Evolutionary conservation across 2,113 vertebrate genomes (phyloP), one percentile per base, ranked within the genome.

Genomic region (Panthera uncia): DNA sequence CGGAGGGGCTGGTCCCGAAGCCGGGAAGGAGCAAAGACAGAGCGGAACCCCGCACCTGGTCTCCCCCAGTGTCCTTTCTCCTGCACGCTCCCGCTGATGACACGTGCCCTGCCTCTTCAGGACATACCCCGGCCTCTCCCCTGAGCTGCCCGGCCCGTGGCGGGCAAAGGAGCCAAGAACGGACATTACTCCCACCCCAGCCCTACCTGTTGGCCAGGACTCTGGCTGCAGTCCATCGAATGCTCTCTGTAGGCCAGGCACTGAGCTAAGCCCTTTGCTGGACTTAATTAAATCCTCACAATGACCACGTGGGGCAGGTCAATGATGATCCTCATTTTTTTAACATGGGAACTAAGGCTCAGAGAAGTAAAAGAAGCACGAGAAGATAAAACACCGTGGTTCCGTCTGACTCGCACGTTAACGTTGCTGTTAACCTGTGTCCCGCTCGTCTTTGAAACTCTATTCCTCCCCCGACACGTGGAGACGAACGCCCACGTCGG

Each of bases 31-130:
- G 4, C 1, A 18, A 21, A 63, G 33, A 31, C 31, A 25, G 68
- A 63, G 41, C 52, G 1, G 76, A 36, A 18, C 74, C 21, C 36
- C n/a, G 48, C 36, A n/a, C 29, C 18, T 31, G 7, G 27, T 41
- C 63, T 41, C 27, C 45, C 48, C 4, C 1, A 3, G 4, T 0
- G 0, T 4, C 7, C 1, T n/a, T 50, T 45, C 74, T n/a, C 31
- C 36, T 50, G 0, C 19, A 7, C 18, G 3, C 13, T 16, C 29
- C 50, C n/a, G 13, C 65, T 5, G 41, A 45, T 29, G 25, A 41
- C 25, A 45, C 15, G 4, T 3, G 73, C 13, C 25, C 73, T 29
- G 41, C 25, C 1, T 48, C 73, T 76, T 29, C 25, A 31, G 73
- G 41, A 48, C 41, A 76, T 27, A 29, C 14, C 12, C 25, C 4